These are phyloP conservation scores for Sitophilus oryzae DNA, from an alignment of 1,140 invertebrate species.

Conservation along the genomic window DNA sequence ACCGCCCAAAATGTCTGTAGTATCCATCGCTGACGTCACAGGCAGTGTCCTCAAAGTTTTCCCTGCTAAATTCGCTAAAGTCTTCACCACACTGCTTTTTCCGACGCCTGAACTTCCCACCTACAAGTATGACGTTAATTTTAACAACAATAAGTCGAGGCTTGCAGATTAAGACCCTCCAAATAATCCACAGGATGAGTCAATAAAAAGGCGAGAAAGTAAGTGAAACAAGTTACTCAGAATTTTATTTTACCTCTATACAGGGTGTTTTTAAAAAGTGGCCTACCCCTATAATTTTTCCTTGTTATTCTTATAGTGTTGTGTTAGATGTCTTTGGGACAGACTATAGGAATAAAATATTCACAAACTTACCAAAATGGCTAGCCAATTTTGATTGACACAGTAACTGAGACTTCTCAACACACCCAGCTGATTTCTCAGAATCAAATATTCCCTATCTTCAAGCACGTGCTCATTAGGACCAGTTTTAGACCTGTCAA, in stretches of 20 bases:
- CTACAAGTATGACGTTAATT: conserved; percentile 44
- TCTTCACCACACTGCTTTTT: conserved; percentile 75
- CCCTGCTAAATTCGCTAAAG: conserved; percentile 70
- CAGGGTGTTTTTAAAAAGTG: no score
- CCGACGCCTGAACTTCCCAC: conserved; percentile 72
- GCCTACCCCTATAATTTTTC: background rate
- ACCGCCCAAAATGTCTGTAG: conserved; percentile 88
- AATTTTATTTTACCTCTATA: no score
- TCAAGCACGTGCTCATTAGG: conserved; percentile 42
- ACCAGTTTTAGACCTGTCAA: conserved; percentile 46
- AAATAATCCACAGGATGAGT: background rate
- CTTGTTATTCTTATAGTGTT: no score
- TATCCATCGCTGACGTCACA: conserved; percentile 92
- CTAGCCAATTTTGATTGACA: conserved; percentile 86
- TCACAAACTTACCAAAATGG: conserved; percentile 72
- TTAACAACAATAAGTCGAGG: conserved; percentile 3
- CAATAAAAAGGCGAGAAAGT: no score
- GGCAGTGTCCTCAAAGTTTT: conserved; percentile 68
- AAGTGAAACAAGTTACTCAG: no score
- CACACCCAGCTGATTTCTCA: conserved; percentile 59
- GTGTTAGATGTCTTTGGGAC: no score
- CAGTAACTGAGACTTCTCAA: conserved; percentile 75
- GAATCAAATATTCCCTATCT: conserved; percentile 51
- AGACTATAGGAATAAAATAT: no score
- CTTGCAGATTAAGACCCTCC: background rate